A percentile compares a stretch with the other conserved stretches of the same genome.
Evolutionary conservation across 2,113 vertebrate genomes (phyloP).

Genomic region (Lycocorax pyrrhopterus): DNA sequence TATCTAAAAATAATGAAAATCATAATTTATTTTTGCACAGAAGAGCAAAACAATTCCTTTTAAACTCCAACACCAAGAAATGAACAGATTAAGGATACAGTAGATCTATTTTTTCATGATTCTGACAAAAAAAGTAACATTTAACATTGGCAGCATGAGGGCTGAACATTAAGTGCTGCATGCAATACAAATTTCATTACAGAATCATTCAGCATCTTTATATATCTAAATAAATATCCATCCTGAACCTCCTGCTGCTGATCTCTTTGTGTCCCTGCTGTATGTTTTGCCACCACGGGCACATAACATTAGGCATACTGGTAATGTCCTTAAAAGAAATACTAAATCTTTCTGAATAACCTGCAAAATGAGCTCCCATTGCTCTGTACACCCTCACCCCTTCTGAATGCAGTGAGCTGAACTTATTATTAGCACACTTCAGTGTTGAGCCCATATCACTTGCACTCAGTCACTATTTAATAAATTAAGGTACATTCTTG

Average conservation of each 20-base stretch:
- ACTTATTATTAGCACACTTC: neutral
- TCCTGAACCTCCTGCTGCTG: neutral
- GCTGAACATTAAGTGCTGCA: neutral
- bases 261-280: neutral
- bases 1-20: neutral
- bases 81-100: neutral
- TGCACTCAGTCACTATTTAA: conserved; percentile 43
- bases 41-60: neutral
- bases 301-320: neutral
- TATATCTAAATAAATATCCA: neutral
- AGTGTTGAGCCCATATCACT: neutral
- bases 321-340: neutral
- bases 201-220: neutral
- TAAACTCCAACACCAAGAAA: neutral
- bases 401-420: neutral
- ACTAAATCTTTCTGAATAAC: neutral
- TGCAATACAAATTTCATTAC: neutral
- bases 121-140: neutral
- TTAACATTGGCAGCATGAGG: neutral
- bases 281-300: neutral
- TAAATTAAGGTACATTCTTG: conserved; percentile 40
- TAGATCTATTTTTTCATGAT: neutral
- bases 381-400: neutral
- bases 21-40: neutral
- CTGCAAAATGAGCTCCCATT: neutral